A percentile compares a stretch with the other conserved stretches of the same genome.
Evolutionary conservation across 2,888 invertebrate genomes (phyloP).

Genomic region (Cantharis rufa): DNA sequence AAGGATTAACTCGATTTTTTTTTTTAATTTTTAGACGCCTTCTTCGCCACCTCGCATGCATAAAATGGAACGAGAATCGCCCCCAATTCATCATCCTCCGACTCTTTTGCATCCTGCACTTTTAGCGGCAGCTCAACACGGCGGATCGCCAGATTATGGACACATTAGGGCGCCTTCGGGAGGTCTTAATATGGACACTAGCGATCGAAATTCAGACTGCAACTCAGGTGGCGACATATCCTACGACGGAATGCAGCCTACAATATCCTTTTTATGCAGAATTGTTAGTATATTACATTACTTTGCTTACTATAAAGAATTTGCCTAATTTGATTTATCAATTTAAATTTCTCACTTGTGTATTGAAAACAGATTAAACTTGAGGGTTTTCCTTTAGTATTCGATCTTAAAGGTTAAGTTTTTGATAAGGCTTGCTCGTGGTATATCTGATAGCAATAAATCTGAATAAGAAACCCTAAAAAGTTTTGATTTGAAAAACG

Average conservation of each 20-base stretch:
- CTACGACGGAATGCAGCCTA: slow-evolving; percentile 92
- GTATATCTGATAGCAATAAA: slow-evolving; percentile 26
- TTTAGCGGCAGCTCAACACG: slow-evolving; percentile 80
- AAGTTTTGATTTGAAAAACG: not conserved
- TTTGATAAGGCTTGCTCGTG: slow-evolving; percentile 43
- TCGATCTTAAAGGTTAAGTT: slow-evolving; percentile 47
- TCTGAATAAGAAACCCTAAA: slow-evolving; percentile 43
- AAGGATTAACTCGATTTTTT: not conserved
- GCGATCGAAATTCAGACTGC: slow-evolving; percentile 87
- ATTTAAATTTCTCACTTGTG: slow-evolving; percentile 4
- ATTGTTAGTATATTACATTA: slow-evolving; percentile 29
- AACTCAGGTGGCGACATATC: slow-evolving; percentile 88
- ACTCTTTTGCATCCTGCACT: slow-evolving; percentile 85
- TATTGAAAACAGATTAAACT: slow-evolving; percentile 26
- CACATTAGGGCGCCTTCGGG: slow-evolving; percentile 63
- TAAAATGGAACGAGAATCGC: slow-evolving; percentile 77
- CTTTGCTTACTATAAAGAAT: not conserved
- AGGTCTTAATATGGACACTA: slow-evolving; percentile 72
- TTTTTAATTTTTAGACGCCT: slow-evolving; percentile 48
- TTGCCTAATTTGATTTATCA: not conserved
- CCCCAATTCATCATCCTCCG: slow-evolving; percentile 82
- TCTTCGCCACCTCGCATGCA: slow-evolving; percentile 69
- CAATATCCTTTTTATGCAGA: slow-evolving; percentile 88
- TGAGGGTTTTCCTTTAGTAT: slow-evolving; percentile 45
- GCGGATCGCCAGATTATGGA: slow-evolving; percentile 79